phyloP scores from a whole-genome alignment of 2,888 invertebrate genomes.

The Rhamphomyia laevipes region DNA sequence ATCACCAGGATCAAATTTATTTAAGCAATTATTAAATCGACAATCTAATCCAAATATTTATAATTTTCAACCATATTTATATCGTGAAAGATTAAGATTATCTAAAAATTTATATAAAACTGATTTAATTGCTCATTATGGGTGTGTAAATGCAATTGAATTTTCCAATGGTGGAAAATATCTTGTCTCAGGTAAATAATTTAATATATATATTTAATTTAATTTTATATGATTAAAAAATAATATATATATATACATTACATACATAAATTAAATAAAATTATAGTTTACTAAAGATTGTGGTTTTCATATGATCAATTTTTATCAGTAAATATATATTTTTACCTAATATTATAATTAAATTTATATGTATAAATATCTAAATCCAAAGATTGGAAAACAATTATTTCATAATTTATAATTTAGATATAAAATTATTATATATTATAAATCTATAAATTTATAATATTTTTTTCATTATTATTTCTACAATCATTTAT shows the following conservation, averaged over 20 bases:
- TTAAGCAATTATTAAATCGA: not conserved
- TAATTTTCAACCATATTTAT: constrained; percentile 23
- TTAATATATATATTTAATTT: not conserved
- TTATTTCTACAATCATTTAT: no score
- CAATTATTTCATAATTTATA: no score
- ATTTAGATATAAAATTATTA: no score
- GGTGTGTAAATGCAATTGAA: constrained; percentile 94
- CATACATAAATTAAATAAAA: not conserved
- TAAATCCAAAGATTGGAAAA: no score
- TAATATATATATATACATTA: no score
- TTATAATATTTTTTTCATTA: no score
- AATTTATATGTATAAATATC: no score
- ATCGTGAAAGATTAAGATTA: constrained; percentile 46
- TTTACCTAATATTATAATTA: no score
- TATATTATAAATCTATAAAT: no score
- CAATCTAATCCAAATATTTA: not conserved
- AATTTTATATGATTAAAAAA: no score
- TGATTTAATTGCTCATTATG: constrained; percentile 81
- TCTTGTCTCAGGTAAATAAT: constrained; percentile 68
- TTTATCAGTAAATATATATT: no score
- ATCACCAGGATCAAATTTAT: not conserved
- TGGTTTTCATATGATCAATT: no score
- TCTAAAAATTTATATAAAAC: constrained; percentile 70
- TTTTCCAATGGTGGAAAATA: constrained; percentile 81
- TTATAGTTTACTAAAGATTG: not conserved